Percentiles rank a stretch among this genome's conserved stretches.
These are phyloP conservation scores for Apomyelois bistriatella DNA, from an alignment of 2,888 invertebrate genomes.

Conservation along the genomic window DNA sequence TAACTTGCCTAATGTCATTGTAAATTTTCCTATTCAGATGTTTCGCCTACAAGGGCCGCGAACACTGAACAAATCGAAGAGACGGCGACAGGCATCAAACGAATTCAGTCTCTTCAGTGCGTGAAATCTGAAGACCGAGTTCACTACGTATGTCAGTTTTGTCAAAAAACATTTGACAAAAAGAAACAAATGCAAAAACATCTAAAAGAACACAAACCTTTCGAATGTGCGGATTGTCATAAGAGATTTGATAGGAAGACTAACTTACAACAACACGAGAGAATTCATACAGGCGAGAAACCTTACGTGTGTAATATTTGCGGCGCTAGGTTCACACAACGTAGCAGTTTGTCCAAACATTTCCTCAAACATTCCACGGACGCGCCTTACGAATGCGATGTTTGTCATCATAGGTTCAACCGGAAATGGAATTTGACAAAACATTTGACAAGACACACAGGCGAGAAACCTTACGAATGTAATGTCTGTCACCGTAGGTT, in stretches of 20 bases:
- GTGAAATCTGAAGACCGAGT: not conserved
- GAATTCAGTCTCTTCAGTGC: slow-evolving; percentile 1
- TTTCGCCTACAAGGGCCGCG: not conserved
- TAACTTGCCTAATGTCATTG: not conserved
- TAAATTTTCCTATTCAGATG: slow-evolving; percentile 5
- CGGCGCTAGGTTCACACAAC: not conserved
- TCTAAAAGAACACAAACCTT: slow-evolving; percentile 1
- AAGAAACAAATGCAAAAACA: slow-evolving; percentile 3
- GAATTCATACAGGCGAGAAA: slow-evolving; percentile 3
- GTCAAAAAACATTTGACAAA: not conserved
- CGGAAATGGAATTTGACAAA: not conserved
- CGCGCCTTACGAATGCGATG: slow-evolving; percentile 2
- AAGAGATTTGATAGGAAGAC: slow-evolving; percentile 3
- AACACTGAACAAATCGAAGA: not conserved
- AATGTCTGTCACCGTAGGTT: slow-evolving; percentile 1
- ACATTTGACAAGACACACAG: slow-evolving; percentile 6
- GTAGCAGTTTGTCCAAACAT: slow-evolving; percentile 2
- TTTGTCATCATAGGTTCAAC: slow-evolving; percentile 4
- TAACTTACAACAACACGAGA: not conserved
- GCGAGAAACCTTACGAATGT: slow-evolving; percentile 9
- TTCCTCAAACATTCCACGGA: not conserved
- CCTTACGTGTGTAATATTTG: slow-evolving; percentile 2
- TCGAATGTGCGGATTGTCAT: slow-evolving; percentile 2
- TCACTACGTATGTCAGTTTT: not conserved
- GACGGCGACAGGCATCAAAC: slow-evolving; percentile 2